A percentile compares a stretch with the other conserved stretches of the same genome.
Conservation (phyloP, 2,888 invertebrate species). For the Netelia inedita region DNA sequence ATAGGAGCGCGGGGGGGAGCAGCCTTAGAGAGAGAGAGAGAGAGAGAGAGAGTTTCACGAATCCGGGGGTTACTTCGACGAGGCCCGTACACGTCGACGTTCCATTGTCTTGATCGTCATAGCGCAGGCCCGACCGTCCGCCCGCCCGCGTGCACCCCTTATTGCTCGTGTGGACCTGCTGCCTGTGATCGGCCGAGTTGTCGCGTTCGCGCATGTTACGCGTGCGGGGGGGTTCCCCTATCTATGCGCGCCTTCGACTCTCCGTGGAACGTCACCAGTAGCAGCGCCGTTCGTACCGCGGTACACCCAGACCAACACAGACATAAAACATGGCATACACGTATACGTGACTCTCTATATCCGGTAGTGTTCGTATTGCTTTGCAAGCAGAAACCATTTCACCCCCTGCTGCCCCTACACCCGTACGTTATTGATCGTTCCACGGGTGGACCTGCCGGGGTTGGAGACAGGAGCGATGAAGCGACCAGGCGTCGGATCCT, state of each 20-base stretch:
- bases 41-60: conserved; percentile 26
- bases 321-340: not conserved
- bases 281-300: conserved; percentile 11
- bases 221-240: not conserved
- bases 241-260: conserved; percentile 45
- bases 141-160: not conserved
- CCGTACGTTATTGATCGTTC: conserved; percentile 64
- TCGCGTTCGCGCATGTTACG: conserved; percentile 19
- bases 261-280: conserved; percentile 7
- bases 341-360: not conserved
- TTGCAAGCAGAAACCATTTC: not conserved
- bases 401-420: not conserved
- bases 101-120: not conserved
- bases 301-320: not conserved
- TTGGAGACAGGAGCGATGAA: conserved; percentile 19
- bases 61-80: conserved; percentile 61
- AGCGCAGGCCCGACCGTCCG: conserved; percentile 55
- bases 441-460: conserved; percentile 43
- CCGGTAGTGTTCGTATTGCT: not conserved
- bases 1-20: conserved; percentile 35
- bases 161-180: too few species aligned
- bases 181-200: not conserved
- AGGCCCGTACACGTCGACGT: conserved; percentile 34
- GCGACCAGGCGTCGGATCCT: conserved; percentile 12
- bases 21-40: conserved; percentile 16